Conservation (phyloP, 2,113 vertebrate species). For the Poicephalus gulielmi region DNA sequence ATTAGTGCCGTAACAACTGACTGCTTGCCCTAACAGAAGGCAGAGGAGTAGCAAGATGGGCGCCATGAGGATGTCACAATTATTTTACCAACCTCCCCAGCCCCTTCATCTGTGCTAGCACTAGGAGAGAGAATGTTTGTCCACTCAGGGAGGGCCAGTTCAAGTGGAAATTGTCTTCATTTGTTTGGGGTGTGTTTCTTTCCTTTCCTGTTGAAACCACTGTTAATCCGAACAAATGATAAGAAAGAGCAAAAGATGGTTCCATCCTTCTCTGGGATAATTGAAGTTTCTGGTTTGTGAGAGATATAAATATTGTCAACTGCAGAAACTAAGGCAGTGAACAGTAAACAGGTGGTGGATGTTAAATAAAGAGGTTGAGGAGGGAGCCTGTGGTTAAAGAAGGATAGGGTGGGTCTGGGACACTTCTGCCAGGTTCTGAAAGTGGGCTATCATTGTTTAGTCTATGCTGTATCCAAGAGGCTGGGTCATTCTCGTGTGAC, state of each 20-base stretch:
- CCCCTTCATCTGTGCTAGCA: background rate
- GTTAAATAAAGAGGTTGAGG: background rate
- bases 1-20: background rate
- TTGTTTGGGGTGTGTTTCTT: background rate
- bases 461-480: background rate
- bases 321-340: background rate
- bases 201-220: background rate
- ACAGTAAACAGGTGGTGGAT: background rate
- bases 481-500: background rate
- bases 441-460: slow-evolving; percentile 27
- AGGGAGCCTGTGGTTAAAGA: background rate
- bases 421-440: background rate
- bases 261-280: background rate
- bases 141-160: background rate
- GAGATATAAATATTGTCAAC: background rate
- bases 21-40: background rate
- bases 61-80: background rate
- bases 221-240: background rate
- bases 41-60: background rate
- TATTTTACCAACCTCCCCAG: background rate
- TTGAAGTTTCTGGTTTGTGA: background rate
- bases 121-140: background rate
- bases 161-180: background rate
- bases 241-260: background rate
- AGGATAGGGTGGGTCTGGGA: background rate